Percentiles rank a stretch among this genome's conserved stretches.
Evolutionary conservation across 1,140 invertebrate genomes (phyloP).

Genomic region (Chymomyza costata): DNA sequence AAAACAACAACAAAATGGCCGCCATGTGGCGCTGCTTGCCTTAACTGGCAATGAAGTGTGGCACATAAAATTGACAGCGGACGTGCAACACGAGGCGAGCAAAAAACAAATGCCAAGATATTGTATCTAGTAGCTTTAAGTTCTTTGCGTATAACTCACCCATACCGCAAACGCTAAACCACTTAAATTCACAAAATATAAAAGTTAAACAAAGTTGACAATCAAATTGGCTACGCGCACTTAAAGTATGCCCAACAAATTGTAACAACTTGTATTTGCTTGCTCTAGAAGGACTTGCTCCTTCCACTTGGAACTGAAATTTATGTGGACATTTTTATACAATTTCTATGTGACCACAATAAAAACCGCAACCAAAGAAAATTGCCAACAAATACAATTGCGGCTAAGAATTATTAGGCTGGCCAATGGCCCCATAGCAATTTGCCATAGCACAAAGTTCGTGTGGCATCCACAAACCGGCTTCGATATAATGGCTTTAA

Average conservation of each 20-base stretch:
- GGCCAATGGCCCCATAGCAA: no score
- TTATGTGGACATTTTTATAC: no score
- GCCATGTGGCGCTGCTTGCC: background rate
- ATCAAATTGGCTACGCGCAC: conserved; percentile 8
- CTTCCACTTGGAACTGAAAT: no score
- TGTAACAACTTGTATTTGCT: conserved; percentile 10
- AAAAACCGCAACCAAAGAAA: no score
- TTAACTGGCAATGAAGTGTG: conserved; percentile 29
- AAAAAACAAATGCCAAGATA: background rate
- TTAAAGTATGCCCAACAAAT: conserved; percentile 6
- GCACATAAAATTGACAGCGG: conserved; percentile 43
- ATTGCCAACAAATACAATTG: no score
- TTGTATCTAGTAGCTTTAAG: background rate
- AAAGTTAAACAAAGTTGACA: conserved; percentile 6
- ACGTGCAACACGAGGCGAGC: no score
- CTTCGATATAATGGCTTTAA: no score
- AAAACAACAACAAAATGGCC: conserved; percentile 5
- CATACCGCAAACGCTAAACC: conserved; percentile 33
- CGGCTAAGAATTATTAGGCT: no score
- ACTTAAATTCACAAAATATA: background rate
- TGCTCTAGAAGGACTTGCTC: background rate
- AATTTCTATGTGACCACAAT: no score
- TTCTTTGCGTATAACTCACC: background rate
- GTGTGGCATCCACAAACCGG: no score
- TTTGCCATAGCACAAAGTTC: no score